Evolutionary conservation across 2,797 vertebrate species (phyloP), one percentile per base, ranked within the genome.

Genomic region (Coregonus ussuriensis): DNA sequence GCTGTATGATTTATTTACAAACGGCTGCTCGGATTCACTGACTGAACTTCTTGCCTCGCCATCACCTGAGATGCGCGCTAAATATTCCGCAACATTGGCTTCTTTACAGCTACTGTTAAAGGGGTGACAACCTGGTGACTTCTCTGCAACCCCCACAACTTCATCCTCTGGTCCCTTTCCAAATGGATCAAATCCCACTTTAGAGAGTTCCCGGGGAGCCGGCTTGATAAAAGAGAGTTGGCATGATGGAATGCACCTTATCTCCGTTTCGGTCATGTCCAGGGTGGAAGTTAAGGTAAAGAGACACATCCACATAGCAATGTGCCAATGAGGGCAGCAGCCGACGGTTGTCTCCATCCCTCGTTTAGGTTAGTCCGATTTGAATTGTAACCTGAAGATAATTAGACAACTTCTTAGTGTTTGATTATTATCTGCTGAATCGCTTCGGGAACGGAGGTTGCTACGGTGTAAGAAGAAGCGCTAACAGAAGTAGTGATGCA

Each of bases 171-270:
- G 54, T 70, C 73, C 74, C 11, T 88, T 88, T 74, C 70, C 88
- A 79, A 87, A 87, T 82, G 69, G 1, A 13, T 74, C 35, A 72
- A 73, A 82, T 82, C 90, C 89, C 88, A 81, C 77, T 74, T 53
- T 72, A 1, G 77, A 77, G 56, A 83, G 75, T 74, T 90, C 89
- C 81, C 78, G 77, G n/a, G 84, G 81, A 76, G 65, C 72, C 0
- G 87, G 85, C 2, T 77, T 74, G 77, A 81, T 77, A 2, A 75
- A 79, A 76, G 88, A 85, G 71, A 84, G 84, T 77, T 86, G 90
- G 89, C 95, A 95, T 25, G 92, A 93, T 77, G 93, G 90, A 74
- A 88, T 83, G 93, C 94, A 95, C 92, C 92, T 94, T 76, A 94
- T 91, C 90, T 95, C 95, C 83, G 94, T 93, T 52, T 86, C 80